Conservation (phyloP, 2,113 vertebrate genomes). For the Trichomycterus rosablanca region DNA sequence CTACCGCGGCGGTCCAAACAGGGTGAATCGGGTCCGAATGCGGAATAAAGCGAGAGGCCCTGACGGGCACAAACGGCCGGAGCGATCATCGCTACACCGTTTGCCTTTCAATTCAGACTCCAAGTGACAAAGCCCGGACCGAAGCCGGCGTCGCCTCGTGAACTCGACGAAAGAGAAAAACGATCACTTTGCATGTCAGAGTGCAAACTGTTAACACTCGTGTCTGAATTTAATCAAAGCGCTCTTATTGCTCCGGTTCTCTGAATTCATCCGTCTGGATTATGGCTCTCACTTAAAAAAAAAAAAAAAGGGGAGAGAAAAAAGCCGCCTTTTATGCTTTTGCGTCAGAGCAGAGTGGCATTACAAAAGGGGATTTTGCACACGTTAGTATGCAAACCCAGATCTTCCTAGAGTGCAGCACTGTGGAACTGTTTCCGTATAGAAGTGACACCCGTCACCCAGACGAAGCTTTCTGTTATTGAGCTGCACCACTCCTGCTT, state of each 20-base stretch:
- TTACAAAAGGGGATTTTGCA: not conserved
- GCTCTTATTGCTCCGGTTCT: too few relatives aligned
- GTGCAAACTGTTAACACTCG: too few relatives aligned
- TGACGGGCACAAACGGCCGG: not conserved
- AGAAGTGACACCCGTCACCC: slow-evolving; percentile 10
- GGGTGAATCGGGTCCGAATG: slow-evolving; percentile 29
- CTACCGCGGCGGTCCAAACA: slow-evolving; percentile 28
- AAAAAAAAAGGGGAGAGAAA: too few relatives aligned
- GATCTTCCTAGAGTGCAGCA: not conserved
- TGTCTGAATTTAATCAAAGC: too few relatives aligned
- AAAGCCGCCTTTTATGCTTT: slow-evolving; percentile 3
- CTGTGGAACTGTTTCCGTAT: not conserved
- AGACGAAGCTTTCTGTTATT: slow-evolving; percentile 7
- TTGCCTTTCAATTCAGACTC: too few relatives aligned
- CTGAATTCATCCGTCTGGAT: too few relatives aligned
- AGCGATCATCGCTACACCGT: too few relatives aligned
- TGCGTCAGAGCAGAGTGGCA: not conserved
- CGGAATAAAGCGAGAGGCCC: slow-evolving; percentile 3
- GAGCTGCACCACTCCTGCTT: not conserved
- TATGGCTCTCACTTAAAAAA: too few relatives aligned
- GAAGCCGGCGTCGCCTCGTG: too few relatives aligned
- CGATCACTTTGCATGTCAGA: not conserved
- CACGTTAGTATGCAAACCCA: not conserved
- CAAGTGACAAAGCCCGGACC: too few relatives aligned
- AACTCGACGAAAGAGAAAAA: slow-evolving; percentile 4